These are phyloP conservation scores for Phaonia tiefii DNA, from an alignment of 2,888 invertebrate genomes.

Conservation along the genomic window DNA sequence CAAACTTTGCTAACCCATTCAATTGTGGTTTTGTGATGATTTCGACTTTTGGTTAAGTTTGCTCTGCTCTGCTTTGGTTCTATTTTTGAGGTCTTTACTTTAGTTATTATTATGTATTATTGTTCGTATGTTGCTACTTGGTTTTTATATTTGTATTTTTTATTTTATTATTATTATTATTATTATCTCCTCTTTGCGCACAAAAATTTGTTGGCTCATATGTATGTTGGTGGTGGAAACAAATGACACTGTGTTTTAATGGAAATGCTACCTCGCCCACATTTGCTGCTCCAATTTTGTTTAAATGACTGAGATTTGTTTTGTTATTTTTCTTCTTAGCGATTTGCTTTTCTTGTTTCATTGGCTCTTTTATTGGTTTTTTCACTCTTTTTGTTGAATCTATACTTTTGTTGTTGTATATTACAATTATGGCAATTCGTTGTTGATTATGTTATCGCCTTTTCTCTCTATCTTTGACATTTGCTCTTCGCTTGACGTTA, in stretches of 20 bases:
- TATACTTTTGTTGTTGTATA: neutral
- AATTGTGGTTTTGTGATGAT: too few relatives aligned
- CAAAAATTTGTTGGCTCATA: conserved; percentile 6
- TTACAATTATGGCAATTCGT: conserved; percentile 21
- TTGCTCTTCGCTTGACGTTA: neutral
- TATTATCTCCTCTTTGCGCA: conserved; percentile 15
- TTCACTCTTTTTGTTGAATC: conserved; percentile 2
- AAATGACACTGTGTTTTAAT: conserved; percentile 29
- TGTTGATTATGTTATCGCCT: conserved; percentile 1
- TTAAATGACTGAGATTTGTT: neutral
- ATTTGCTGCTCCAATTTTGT: conserved; percentile 53
- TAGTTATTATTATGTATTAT: conserved; percentile 26
- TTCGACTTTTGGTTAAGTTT: neutral
- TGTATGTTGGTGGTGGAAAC: conserved; percentile 11
- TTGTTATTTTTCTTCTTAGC: conserved; percentile 22
- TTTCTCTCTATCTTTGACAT: neutral
- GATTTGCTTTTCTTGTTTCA: conserved; percentile 14
- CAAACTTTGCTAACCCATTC: too few relatives aligned
- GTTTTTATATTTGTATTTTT: conserved; percentile 60
- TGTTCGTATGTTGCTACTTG: conserved; percentile 14
- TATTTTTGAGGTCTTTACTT: neutral
- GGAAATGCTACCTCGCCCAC: conserved; percentile 63
- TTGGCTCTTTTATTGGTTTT: conserved; percentile 4
- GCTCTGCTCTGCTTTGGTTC: neutral
- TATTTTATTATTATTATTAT: conserved; percentile 61